A percentile compares a stretch with the other conserved stretches of the same genome.
Conservation (phyloP, 2,113 vertebrate species). For the Cololabis saira region DNA sequence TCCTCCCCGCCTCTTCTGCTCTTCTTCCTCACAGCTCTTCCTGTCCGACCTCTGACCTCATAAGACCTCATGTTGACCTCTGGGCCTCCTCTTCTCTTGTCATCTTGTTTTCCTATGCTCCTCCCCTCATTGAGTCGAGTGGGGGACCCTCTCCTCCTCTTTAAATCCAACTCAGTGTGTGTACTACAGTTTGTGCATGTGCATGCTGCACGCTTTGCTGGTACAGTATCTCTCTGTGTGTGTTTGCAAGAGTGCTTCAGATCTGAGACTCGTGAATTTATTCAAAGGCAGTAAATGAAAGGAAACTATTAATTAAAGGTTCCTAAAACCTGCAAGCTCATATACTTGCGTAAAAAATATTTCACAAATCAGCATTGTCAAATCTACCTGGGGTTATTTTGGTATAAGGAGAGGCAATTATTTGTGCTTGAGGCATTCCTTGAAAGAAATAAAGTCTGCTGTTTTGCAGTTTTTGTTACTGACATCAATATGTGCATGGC, state of each 20-base stretch:
- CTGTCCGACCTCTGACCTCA: constrained; percentile 90
- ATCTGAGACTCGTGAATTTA: constrained; percentile 20
- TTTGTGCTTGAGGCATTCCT: constrained; percentile 14
- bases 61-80: constrained; percentile 86
- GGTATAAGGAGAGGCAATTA: constrained; percentile 5
- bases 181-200: constrained; percentile 70
- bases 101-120: constrained; percentile 74
- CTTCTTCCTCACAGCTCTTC: constrained; percentile 82
- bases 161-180: constrained; percentile 74
- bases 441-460: constrained; percentile 28
- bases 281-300: constrained; percentile 8
- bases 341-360: not conserved
- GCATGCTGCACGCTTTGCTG: constrained; percentile 77
- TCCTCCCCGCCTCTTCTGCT: constrained; percentile 67
- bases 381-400: not conserved
- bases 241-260: constrained; percentile 22
- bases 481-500: constrained; percentile 74
- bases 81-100: constrained; percentile 83
- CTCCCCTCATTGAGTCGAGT: constrained; percentile 71
- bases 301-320: no score
- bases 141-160: constrained; percentile 73
- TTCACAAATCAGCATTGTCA: not conserved
- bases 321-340: constrained; percentile 1
- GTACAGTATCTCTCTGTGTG: constrained; percentile 23
- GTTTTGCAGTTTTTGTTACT: constrained; percentile 27